Evolutionary conservation across 2,888 invertebrate species (phyloP).

Genomic region (Pyrocoelia pectoralis): DNA sequence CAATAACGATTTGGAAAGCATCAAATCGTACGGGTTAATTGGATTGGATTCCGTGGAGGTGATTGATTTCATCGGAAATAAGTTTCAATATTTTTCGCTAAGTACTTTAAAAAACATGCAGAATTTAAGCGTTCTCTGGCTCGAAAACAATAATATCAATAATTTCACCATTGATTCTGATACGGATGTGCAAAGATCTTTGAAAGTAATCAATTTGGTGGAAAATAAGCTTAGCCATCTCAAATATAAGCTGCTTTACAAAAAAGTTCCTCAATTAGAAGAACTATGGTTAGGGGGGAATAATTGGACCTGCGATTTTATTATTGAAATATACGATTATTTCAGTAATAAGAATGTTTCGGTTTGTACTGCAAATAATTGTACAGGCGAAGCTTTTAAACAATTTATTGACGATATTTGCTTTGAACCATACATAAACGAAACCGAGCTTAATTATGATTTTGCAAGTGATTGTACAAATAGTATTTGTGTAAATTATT

Average conservation of each 20-base stretch:
- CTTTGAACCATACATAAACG: conserved; percentile 32
- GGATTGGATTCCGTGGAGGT: conserved; percentile 54
- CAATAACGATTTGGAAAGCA: conserved; percentile 53
- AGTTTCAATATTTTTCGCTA: conserved; percentile 48
- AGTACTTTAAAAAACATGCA: conserved; percentile 50
- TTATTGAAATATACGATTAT: conserved; percentile 52
- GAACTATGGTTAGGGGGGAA: conserved; percentile 54
- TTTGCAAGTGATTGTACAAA: conserved; percentile 40
- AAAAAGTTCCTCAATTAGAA: conserved; percentile 51
- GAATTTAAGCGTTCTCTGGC: conserved; percentile 52
- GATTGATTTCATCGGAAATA: conserved; percentile 53
- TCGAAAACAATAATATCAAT: conserved; percentile 50
- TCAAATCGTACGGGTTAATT: conserved; percentile 56
- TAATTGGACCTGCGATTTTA: conserved; percentile 54
- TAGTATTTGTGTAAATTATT: conserved; percentile 16
- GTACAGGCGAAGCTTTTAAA: conserved; percentile 44
- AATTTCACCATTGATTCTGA: conserved; percentile 48
- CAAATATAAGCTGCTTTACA: conserved; percentile 50
- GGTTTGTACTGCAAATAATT: conserved; percentile 49
- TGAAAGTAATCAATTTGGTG: conserved; percentile 50
- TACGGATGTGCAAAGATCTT: conserved; percentile 46
- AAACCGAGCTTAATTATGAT: conserved; percentile 40
- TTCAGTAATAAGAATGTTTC: conserved; percentile 48
- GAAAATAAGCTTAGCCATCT: conserved; percentile 51
- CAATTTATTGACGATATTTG: conserved; percentile 46